phyloP scores from a whole-genome alignment of 2,797 vertebrate species.

The Aulostomus chinensis region DNA sequence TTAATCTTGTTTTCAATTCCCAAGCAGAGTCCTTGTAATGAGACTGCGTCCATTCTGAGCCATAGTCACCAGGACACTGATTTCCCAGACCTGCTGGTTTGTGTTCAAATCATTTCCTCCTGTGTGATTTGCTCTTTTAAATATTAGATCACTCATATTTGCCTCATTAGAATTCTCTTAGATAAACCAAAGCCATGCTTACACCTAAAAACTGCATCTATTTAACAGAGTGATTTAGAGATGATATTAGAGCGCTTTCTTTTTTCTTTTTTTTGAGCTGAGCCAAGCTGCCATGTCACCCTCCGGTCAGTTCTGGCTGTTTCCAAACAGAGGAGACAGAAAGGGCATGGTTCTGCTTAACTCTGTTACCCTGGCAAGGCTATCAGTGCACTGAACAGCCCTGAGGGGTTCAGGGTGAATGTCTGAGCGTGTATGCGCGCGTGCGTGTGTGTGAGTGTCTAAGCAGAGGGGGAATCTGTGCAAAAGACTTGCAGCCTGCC shows the following conservation, averaged over 20 bases:
- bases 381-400: slow-evolving; percentile 44
- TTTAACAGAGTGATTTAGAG: too few species aligned
- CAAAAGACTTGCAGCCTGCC: slow-evolving; percentile 46
- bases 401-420: slow-evolving; percentile 1
- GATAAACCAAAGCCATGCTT: too few species aligned
- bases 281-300: slow-evolving; percentile 23
- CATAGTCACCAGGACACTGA: slow-evolving; percentile 40
- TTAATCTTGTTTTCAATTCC: slow-evolving; percentile 66
- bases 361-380: slow-evolving; percentile 44
- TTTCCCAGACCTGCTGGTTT: slow-evolving; percentile 29
- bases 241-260: slow-evolving; percentile 4
- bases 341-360: slow-evolving; percentile 37
- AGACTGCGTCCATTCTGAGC: slow-evolving; percentile 24
- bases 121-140: slow-evolving; percentile 45
- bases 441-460: background rate
- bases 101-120: slow-evolving; percentile 26
- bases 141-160: slow-evolving; percentile 33
- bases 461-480: slow-evolving; percentile 52
- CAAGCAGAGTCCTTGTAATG: slow-evolving; percentile 42
- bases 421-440: slow-evolving; percentile 12
- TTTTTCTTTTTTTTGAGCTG: slow-evolving; percentile 1
- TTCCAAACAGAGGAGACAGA: slow-evolving; percentile 48
- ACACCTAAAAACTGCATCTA: too few species aligned
- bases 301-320: slow-evolving; percentile 34
- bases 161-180: too few species aligned